These are phyloP conservation scores for Colletes gigas DNA, from an alignment of 1,140 invertebrate genomes.

Conservation along the genomic window DNA sequence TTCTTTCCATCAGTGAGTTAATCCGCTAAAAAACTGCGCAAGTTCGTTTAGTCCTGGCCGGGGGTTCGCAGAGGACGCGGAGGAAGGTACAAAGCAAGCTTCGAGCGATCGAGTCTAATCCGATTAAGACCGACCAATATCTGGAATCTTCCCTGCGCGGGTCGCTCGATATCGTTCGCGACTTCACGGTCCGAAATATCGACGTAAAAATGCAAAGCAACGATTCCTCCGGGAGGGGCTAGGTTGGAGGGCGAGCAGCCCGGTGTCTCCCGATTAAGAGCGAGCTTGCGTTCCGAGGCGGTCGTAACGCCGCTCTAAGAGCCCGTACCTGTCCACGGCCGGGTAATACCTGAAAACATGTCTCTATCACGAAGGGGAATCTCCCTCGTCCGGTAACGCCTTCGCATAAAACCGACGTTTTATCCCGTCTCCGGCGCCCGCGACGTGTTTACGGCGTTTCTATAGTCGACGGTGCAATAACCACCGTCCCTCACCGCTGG, in stretches of 20 bases:
- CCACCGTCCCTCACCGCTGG: slow-evolving; percentile 34
- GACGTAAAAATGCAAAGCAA: slow-evolving; percentile 16
- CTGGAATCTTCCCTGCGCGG: background rate
- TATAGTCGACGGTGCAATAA: slow-evolving; percentile 70
- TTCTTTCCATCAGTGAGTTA: too few species aligned
- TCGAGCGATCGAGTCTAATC: background rate
- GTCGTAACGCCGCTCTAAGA: slow-evolving; percentile 78
- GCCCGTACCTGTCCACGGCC: slow-evolving; percentile 78
- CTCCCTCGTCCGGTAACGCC: slow-evolving; percentile 70
- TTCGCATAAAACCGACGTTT: slow-evolving; percentile 80
- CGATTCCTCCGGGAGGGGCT: background rate
- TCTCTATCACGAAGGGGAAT: slow-evolving; percentile 78
- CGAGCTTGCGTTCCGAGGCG: slow-evolving; percentile 70
- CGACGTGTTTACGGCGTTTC: slow-evolving; percentile 77
- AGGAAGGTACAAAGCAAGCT: too few species aligned
- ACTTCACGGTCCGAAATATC: slow-evolving; percentile 11
- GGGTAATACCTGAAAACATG: slow-evolving; percentile 80
- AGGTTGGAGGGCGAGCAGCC: slow-evolving; percentile 25
- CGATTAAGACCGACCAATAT: background rate
- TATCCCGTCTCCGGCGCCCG: slow-evolving; percentile 72
- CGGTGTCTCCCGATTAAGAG: slow-evolving; percentile 73
- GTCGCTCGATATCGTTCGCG: background rate
- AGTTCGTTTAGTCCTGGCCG: too few species aligned
- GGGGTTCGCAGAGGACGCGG: too few species aligned
- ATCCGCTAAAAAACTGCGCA: too few species aligned